These are phyloP conservation scores for Mactra quadrangularis DNA, from an alignment of 1,140 invertebrate species.

Conservation along the genomic window DNA sequence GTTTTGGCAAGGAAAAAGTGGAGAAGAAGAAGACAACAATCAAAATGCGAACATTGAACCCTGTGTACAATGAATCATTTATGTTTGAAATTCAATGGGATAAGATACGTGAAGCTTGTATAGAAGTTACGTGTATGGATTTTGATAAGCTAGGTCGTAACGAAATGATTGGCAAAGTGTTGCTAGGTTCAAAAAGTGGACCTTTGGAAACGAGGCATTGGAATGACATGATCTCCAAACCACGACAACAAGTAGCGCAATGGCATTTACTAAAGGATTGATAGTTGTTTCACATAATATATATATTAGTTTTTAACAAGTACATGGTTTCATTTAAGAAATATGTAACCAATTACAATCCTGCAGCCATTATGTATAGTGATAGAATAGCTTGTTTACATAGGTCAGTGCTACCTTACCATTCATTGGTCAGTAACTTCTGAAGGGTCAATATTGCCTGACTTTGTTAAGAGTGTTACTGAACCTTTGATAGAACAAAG, in stretches of 20 bases:
- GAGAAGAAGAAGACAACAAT: constrained; percentile 87
- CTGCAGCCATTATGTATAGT: no score
- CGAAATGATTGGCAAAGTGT: constrained; percentile 94
- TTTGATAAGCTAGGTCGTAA: constrained; percentile 95
- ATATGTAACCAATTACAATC: no score
- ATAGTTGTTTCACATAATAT: constrained; percentile 26
- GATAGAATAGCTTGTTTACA: no score
- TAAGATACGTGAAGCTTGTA: constrained; percentile 92
- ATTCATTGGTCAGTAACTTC: no score
- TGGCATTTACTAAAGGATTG: constrained; percentile 90
- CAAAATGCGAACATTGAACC: constrained; percentile 86
- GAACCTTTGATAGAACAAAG: no score
- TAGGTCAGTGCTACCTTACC: no score
- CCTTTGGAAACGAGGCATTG: constrained; percentile 94
- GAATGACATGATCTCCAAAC: constrained; percentile 94
- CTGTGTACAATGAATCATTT: constrained; percentile 87
- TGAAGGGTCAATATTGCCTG: no score
- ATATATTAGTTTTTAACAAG: no score
- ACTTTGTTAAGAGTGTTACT: no score
- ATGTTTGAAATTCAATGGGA: constrained; percentile 87
- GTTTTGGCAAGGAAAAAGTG: constrained; percentile 85
- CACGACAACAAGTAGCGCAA: constrained; percentile 92
- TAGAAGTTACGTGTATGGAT: constrained; percentile 95
- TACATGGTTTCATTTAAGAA: no score
- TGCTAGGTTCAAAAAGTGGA: constrained; percentile 91